phyloP scores from a whole-genome alignment of 2,113 vertebrate genomes.

The Myrmecophaga tridactyla region DNA sequence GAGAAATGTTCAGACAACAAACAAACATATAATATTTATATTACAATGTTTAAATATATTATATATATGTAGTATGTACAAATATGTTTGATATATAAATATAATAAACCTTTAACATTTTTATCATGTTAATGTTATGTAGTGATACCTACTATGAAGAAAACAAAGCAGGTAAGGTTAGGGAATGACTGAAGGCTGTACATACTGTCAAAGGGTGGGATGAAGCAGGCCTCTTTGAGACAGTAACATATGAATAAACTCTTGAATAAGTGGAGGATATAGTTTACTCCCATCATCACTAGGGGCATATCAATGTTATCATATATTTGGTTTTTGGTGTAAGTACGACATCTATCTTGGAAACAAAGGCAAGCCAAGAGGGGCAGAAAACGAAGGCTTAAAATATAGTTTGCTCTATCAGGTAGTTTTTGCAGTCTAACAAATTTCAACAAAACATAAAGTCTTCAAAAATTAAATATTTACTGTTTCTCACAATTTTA shows the following conservation, averaged over 20 bases:
- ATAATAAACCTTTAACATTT: not conserved
- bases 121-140: not conserved
- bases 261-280: not conserved
- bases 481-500: not conserved
- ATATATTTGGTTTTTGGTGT: not conserved
- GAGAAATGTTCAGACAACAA: not conserved
- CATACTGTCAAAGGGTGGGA: not conserved
- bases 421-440: not conserved
- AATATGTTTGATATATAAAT: too few relatives aligned
- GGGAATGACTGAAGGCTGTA: not conserved
- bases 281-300: not conserved
- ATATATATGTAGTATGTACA: not conserved
- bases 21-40: not conserved
- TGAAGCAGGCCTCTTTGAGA: not conserved
- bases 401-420: not conserved
- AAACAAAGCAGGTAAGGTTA: not conserved
- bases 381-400: not conserved
- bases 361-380: not conserved
- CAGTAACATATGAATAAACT: not conserved
- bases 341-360: not conserved
- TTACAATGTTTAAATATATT: not conserved
- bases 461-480: not conserved
- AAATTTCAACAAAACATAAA: not conserved
- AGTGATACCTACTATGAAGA: not conserved
- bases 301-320: not conserved